Base-by-base conservation (phyloP, 2,888 invertebrate genomes). In the Drosophila meridiana region DNA sequence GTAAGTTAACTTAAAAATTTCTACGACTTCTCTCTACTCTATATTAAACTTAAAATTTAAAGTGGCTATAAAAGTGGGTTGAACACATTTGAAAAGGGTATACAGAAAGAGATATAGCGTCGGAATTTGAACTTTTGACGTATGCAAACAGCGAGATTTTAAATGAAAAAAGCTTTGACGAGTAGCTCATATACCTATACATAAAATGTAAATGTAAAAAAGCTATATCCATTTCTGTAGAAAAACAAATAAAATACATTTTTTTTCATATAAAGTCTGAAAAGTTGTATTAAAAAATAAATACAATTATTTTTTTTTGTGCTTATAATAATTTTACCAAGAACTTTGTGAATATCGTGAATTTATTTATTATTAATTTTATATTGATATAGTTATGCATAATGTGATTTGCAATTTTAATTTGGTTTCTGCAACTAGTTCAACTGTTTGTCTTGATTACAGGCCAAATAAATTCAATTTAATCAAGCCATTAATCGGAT, bases 401-500 rank as follows among this genome's bases (percentile, higher is more conserved):
- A 65, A 76, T 77, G 32, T 26, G 52, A 71, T 55, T 70, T 67
- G 60, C 48, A 56, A 58, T 61, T 78, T 61, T 28, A 45, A 61
- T 45, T 53, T 34, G 3, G 5, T 0, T 20, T 42, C 9, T 43
- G 45, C 32, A 28, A 32, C 73, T 83, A 68, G 65, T 62, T 53
- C 14, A 36, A 20, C 55, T 40, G 38, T 34, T 48, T 43, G 68
- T 43, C 55, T 73, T 76, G 50, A 62, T 63, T 62, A 62, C 75
- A 76, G 69, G 68, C 62, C 73, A 80, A 75, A 74, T 87, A 75
- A 80, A 83, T 80, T 65, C 38, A 82, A 76, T 78, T 85, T 76
- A 83, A 77, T 89, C 78, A 84, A 76, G 68, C 69, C 71, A 43
- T 80, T 87, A 89, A 89, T 89, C 88, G 79, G 78, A 87, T 83